A percentile compares a stretch with the other conserved stretches of the same genome.
These are phyloP conservation scores for Coccyzus lansbergi DNA, from an alignment of 2,797 vertebrate genomes.

Conservation along the genomic window DNA sequence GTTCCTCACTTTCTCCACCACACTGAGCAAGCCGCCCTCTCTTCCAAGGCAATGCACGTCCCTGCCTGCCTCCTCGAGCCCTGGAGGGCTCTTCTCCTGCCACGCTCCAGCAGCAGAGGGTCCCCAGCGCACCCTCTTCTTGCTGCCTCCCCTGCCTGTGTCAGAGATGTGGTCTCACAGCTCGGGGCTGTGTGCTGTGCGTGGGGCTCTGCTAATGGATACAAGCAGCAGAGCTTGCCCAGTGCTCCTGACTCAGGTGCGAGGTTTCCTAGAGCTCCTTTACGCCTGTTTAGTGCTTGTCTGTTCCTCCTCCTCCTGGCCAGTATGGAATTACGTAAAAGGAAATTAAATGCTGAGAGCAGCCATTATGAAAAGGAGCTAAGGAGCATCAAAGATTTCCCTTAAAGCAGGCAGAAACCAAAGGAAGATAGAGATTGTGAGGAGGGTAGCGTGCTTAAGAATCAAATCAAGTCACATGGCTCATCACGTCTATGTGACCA, in stretches of 20 bases:
- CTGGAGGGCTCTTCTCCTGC: slow-evolving; percentile 40
- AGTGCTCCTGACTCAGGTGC: not conserved
- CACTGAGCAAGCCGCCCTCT: not conserved
- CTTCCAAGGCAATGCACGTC: slow-evolving; percentile 48
- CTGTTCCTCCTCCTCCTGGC: not conserved
- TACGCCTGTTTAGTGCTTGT: fast-evolving
- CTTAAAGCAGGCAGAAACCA: not conserved
- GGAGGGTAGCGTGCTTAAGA: slow-evolving; percentile 17
- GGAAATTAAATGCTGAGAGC: slow-evolving; percentile 4
- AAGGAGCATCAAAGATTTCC: not conserved
- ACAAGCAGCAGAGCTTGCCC: not conserved
- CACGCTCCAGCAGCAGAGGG: slow-evolving; percentile 14
- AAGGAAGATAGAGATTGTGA: not conserved
- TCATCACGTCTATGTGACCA: not conserved
- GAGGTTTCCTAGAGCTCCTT: slow-evolving; percentile 18
- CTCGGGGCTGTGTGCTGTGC: not conserved
- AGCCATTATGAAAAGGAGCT: not conserved
- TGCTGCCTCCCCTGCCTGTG: not conserved
- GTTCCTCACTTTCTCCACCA: not conserved
- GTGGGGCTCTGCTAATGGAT: not conserved
- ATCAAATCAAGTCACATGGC: not conserved
- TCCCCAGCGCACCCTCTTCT: not conserved
- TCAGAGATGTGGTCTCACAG: not conserved
- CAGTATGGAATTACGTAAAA: not conserved
- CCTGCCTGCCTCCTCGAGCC: slow-evolving; percentile 12